Conservation (phyloP, 2,888 invertebrate species). For the Apodemia zela region DNA sequence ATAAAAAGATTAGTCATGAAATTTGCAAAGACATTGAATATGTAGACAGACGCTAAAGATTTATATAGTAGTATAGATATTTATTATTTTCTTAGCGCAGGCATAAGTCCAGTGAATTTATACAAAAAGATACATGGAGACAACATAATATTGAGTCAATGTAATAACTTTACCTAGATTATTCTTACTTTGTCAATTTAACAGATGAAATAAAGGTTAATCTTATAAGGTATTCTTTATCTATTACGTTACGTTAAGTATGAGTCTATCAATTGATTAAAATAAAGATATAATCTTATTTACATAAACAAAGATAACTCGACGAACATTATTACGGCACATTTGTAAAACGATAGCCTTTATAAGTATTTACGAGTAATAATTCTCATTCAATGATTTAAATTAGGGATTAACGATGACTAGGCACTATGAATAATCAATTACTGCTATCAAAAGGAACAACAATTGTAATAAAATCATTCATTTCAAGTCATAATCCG, state of each 20-base stretch:
- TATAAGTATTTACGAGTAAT: not conserved
- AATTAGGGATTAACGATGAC: constrained; percentile 8
- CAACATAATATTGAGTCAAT: no score
- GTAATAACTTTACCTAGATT: no score
- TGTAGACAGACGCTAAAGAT: no score
- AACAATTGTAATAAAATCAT: not conserved
- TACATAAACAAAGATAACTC: not conserved
- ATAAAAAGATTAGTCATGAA: no score
- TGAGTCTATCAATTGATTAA: not conserved
- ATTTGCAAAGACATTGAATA: no score
- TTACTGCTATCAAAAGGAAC: constrained; percentile 8
- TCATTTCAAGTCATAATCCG: not conserved
- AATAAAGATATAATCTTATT: not conserved
- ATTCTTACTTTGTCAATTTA: not conserved
- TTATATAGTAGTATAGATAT: no score
- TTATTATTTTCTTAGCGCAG: no score
- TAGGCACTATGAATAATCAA: constrained; percentile 12
- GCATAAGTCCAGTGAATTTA: no score
- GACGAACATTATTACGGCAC: not conserved
- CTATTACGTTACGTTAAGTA: not conserved
- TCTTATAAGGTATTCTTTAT: not conserved
- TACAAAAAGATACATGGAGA: no score
- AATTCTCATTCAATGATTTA: constrained; percentile 7
- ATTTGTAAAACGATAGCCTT: not conserved
- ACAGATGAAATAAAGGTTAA: not conserved